A percentile compares a stretch with the other conserved stretches of the same genome.
These are phyloP conservation scores for Serranus cabrilla DNA, from an alignment of 2,797 vertebrate genomes.

Conservation along the genomic window DNA sequence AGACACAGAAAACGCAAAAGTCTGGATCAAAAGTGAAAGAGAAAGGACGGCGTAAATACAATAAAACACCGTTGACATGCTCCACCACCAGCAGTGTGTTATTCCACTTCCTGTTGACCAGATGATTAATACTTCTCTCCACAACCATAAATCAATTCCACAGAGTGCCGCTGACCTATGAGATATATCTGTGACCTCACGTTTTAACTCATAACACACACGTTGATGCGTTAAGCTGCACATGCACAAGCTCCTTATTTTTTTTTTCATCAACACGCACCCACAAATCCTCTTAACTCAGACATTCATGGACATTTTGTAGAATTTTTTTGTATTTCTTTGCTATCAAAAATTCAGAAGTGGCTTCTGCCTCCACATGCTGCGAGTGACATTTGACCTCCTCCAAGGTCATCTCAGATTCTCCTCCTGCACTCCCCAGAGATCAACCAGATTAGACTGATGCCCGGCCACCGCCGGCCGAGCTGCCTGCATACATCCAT, in stretches of 20 bases:
- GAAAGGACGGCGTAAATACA: conserved; percentile 38
- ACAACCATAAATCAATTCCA: conserved; percentile 56
- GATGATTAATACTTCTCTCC: conserved; percentile 62
- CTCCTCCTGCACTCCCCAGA: conserved; percentile 43
- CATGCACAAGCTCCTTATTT: conserved; percentile 6
- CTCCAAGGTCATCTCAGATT: conserved; percentile 72
- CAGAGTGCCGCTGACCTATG: conserved; percentile 42
- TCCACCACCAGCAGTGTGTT: conserved; percentile 21
- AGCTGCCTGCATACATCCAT: conserved; percentile 65
- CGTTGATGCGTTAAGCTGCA: not conserved
- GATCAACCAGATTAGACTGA: conserved; percentile 74
- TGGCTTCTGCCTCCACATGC: conserved; percentile 29
- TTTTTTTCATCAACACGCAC: not conserved
- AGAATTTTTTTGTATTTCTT: conserved; percentile 17
- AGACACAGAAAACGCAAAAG: conserved; percentile 18
- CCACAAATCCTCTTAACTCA: conserved; percentile 16
- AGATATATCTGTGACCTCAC: conserved; percentile 52
- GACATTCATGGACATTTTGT: conserved; percentile 7
- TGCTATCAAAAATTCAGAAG: conserved; percentile 35
- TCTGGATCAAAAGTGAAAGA: conserved; percentile 31
- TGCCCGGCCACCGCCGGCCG: conserved; percentile 39
- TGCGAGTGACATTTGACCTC: conserved; percentile 65
- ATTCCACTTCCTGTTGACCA: conserved; percentile 56
- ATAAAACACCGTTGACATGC: conserved; percentile 2
- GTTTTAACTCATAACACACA: conserved; percentile 42